A percentile compares a stretch with the other conserved stretches of the same genome.
Evolutionary conservation across 2,113 vertebrate genomes (phyloP).

Genomic region (Microtus oregoni): DNA sequence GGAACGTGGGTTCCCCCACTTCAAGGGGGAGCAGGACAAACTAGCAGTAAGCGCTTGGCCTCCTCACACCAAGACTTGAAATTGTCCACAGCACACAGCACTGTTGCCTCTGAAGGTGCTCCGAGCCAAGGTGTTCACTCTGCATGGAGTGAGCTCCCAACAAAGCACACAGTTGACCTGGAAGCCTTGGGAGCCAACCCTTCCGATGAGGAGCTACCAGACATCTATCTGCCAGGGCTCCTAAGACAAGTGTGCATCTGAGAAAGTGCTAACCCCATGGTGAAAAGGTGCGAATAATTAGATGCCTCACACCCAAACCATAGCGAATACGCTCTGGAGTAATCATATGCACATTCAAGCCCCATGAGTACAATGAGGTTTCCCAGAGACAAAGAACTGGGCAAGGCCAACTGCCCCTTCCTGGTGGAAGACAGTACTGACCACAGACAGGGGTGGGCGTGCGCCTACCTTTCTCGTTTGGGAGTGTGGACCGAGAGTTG

Average conservation of each 20-base stretch:
- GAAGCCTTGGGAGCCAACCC: not conserved
- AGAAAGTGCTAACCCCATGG: not conserved
- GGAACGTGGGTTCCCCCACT: not conserved
- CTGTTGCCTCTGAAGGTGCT: not conserved
- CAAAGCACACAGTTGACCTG: not conserved
- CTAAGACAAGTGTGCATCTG: slow-evolving; percentile 37
- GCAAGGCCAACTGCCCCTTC: slow-evolving; percentile 48
- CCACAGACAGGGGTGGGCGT: not conserved
- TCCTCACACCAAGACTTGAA: not conserved
- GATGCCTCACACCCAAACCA: slow-evolving; percentile 40
- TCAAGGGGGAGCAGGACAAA: not conserved
- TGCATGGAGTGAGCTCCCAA: not conserved
- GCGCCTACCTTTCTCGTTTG: slow-evolving; percentile 95
- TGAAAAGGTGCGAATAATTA: slow-evolving; percentile 67
- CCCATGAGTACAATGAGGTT: slow-evolving; percentile 76
- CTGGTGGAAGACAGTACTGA: not conserved
- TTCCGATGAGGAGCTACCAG: not conserved
- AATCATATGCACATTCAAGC: slow-evolving; percentile 51
- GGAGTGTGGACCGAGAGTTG: slow-evolving; percentile 94
- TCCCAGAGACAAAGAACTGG: slow-evolving; percentile 41
- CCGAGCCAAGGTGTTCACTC: not conserved
- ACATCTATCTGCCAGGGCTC: slow-evolving; percentile 3
- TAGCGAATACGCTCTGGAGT: slow-evolving; percentile 71
- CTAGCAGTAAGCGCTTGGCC: not conserved
- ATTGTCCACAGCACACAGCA: not conserved